Evolutionary conservation across 1,140 invertebrate species (phyloP).

Genomic region (Belonocnema kinseyi): DNA sequence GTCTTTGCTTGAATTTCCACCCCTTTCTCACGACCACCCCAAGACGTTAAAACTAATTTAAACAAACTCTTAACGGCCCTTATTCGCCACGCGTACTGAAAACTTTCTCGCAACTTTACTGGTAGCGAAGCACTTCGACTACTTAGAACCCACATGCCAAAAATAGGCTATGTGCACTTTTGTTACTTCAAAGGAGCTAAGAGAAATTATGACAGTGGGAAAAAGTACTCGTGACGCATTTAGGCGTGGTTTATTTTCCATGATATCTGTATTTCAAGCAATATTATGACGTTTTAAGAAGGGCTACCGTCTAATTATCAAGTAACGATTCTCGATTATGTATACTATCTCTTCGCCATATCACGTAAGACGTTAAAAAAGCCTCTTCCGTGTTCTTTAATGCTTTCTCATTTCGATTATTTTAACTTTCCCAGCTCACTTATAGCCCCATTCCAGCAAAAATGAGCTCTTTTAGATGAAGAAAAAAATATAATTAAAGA

Average conservation of each 20-base stretch:
- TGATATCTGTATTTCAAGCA: background rate
- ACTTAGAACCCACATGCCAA: background rate
- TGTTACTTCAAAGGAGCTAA: background rate
- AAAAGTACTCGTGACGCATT: background rate
- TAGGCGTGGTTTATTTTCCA: background rate
- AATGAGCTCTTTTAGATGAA: too few species aligned
- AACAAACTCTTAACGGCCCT: conserved; percentile 53
- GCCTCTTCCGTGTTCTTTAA: too few species aligned
- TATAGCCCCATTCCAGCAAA: too few species aligned
- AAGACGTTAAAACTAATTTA: conserved; percentile 54
- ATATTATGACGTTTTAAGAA: too few species aligned
- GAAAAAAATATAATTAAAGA: too few species aligned
- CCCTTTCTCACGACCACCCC: background rate
- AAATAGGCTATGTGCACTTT: background rate
- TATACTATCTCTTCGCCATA: too few species aligned
- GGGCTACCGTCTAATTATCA: too few species aligned
- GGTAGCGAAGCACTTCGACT: background rate
- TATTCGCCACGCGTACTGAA: conserved; percentile 29
- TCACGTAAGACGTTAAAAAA: too few species aligned
- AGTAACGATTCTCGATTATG: too few species aligned
- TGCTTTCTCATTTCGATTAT: too few species aligned
- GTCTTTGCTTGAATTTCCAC: conserved; percentile 12
- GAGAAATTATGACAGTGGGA: background rate
- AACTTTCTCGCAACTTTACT: conserved; percentile 36
- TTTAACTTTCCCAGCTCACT: too few species aligned